A percentile compares a stretch with the other conserved stretches of the same genome.
Evolutionary conservation across 2,797 vertebrate species (phyloP).

Genomic region (Coregonus sp.): DNA sequence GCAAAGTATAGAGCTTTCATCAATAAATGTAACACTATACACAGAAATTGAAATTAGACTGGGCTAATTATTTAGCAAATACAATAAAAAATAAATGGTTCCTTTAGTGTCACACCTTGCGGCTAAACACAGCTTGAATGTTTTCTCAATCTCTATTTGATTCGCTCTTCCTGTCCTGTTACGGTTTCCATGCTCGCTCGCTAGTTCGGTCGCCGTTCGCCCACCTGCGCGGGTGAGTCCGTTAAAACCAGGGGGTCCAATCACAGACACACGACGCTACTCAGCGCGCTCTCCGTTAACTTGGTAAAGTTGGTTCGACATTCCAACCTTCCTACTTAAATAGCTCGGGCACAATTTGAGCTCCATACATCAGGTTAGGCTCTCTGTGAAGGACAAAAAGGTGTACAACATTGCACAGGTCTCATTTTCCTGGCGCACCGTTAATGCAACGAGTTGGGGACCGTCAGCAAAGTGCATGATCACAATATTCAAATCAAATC

Average conservation of each 20-base stretch:
- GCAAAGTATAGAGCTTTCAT: constrained; percentile 18
- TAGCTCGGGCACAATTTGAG: too few species aligned
- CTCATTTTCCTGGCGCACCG: too few species aligned
- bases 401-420: too few species aligned
- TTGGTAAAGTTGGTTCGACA: too few species aligned
- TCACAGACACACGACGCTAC: constrained; percentile 26
- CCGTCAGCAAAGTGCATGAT: too few species aligned
- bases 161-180: constrained; percentile 38
- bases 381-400: too few species aligned
- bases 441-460: too few species aligned
- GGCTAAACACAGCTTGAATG: constrained; percentile 27
- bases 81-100: constrained; percentile 9
- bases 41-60: not conserved
- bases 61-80: too few species aligned
- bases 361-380: too few species aligned
- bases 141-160: constrained; percentile 36
- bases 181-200: constrained; percentile 16
- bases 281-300: constrained; percentile 40
- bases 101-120: constrained; percentile 24
- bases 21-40: constrained; percentile 9
- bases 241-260: not conserved
- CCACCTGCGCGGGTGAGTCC: constrained; percentile 67
- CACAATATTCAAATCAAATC: too few species aligned
- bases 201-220: constrained; percentile 32
- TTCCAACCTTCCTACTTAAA: too few species aligned